Percentiles rank a stretch among this genome's conserved stretches.
Evolutionary conservation across 2,797 vertebrate genomes (phyloP).

Genomic region (Erpetoichthys calabaricus): DNA sequence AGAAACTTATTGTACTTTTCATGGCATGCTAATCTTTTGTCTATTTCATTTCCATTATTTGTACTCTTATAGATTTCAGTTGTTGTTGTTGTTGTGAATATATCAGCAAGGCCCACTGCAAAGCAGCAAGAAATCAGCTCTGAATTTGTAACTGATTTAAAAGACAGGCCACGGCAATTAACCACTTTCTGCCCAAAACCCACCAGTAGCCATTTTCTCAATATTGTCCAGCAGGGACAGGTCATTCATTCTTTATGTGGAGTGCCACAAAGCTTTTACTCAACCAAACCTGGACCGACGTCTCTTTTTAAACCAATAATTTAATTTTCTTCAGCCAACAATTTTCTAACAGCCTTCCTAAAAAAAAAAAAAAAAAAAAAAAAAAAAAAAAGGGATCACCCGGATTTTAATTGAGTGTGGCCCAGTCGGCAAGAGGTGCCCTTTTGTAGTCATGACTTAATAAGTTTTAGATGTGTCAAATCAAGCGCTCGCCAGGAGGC

Average conservation of each 20-base stretch:
- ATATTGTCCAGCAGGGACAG: constrained; percentile 21
- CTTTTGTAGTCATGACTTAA: constrained; percentile 16
- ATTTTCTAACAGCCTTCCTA: constrained; percentile 13
- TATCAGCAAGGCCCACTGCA: constrained; percentile 67
- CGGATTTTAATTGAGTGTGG: constrained; percentile 6
- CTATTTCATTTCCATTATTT: constrained; percentile 91
- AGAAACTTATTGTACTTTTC: constrained; percentile 99
- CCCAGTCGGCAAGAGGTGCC: constrained; percentile 7
- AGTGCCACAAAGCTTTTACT: constrained; percentile 18
- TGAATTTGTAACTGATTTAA: constrained; percentile 25
- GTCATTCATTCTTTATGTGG: constrained; percentile 14
- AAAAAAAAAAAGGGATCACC: constrained; percentile 6
- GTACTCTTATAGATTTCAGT: constrained; percentile 73
- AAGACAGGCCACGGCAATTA: constrained; percentile 22
- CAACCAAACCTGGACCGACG: constrained; percentile 11
- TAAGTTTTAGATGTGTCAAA: constrained; percentile 30
- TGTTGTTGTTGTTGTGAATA: constrained; percentile 81
- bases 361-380: constrained; percentile 1
- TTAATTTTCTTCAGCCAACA: constrained; percentile 19
- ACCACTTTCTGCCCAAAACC: constrained; percentile 20
- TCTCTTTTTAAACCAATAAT: constrained; percentile 11
- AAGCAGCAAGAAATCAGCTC: constrained; percentile 36
- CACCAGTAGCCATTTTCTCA: constrained; percentile 14
- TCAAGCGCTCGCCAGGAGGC: constrained; percentile 28
- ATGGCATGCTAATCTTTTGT: constrained; percentile 97